Evolutionary conservation across 2,888 invertebrate genomes (phyloP).

Genomic region (Calephelis perditalis): DNA sequence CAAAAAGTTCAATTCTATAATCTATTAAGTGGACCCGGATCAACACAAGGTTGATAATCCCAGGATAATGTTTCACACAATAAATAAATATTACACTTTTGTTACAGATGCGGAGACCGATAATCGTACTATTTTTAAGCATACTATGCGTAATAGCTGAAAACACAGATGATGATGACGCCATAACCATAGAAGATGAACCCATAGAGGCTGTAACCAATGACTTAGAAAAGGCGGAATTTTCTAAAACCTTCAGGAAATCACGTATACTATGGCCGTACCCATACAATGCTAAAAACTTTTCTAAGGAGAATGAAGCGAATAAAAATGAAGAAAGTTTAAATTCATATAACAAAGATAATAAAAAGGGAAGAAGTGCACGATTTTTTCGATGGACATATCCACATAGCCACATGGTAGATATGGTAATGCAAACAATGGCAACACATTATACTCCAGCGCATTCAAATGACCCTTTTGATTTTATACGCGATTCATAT

Average conservation of each 20-base stretch:
- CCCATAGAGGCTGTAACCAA: constrained; percentile 27
- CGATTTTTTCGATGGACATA: constrained; percentile 35
- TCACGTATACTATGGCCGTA: constrained; percentile 54
- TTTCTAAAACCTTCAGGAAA: constrained; percentile 32
- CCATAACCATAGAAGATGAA: constrained; percentile 41
- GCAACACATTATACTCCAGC: constrained; percentile 46
- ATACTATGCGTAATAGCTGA: constrained; percentile 28
- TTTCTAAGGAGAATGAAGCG: constrained; percentile 23
- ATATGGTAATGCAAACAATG: constrained; percentile 57
- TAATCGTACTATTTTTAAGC: constrained; percentile 25
- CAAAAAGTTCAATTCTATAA: too few relatives aligned
- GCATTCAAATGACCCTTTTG: constrained; percentile 56
- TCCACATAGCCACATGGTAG: constrained; percentile 56
- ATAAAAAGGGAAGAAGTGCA: neutral
- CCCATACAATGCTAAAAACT: constrained; percentile 39
- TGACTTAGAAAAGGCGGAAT: constrained; percentile 26
- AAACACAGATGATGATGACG: constrained; percentile 40
- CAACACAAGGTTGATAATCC: too few relatives aligned
- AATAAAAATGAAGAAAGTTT: constrained; percentile 6
- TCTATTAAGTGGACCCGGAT: too few relatives aligned
- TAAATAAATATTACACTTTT: neutral
- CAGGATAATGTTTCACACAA: too few relatives aligned
- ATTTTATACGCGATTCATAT: constrained; percentile 60
- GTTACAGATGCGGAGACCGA: constrained; percentile 40
- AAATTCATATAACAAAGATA: neutral